Percentiles rank a stretch among this genome's conserved stretches.
Evolutionary conservation across 2,888 invertebrate genomes (phyloP).

Genomic region (Lasioglossum morio): DNA sequence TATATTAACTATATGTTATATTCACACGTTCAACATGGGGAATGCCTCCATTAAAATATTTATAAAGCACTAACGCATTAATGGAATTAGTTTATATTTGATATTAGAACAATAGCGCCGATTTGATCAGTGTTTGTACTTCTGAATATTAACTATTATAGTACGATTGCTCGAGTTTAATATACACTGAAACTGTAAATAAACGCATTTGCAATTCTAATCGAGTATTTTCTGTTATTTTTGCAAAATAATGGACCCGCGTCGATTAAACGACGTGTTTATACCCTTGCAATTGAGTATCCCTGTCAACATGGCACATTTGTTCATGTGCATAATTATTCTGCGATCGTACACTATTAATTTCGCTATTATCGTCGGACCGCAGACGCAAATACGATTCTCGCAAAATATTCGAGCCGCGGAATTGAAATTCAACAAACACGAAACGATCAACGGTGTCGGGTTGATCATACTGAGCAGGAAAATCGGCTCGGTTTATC

Average conservation of each 20-base stretch:
- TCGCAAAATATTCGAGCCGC: neutral
- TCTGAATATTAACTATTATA: neutral
- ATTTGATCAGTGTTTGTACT: neutral
- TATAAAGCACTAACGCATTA: neutral
- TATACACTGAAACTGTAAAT: neutral
- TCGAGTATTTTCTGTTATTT: neutral
- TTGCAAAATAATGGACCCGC: neutral
- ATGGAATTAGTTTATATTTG: neutral
- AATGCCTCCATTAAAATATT: neutral
- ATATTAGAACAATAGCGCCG: neutral
- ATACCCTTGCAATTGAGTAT: neutral
- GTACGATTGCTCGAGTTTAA: neutral
- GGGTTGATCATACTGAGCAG: neutral
- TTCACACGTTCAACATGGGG: no score
- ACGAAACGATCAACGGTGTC: neutral
- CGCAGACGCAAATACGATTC: neutral
- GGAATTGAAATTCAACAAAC: conserved; percentile 10
- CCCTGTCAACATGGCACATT: neutral
- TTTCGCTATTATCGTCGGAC: neutral
- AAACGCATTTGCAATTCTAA: neutral
- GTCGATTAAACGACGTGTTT: neutral
- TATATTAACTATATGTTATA: no score
- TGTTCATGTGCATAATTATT: conserved; percentile 9
- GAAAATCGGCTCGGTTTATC: neutral
- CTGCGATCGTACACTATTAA: neutral